Evolutionary conservation across 2,888 invertebrate genomes (phyloP), one percentile per base, ranked within the genome.

Genomic region (Cephus spinipes): DNA sequence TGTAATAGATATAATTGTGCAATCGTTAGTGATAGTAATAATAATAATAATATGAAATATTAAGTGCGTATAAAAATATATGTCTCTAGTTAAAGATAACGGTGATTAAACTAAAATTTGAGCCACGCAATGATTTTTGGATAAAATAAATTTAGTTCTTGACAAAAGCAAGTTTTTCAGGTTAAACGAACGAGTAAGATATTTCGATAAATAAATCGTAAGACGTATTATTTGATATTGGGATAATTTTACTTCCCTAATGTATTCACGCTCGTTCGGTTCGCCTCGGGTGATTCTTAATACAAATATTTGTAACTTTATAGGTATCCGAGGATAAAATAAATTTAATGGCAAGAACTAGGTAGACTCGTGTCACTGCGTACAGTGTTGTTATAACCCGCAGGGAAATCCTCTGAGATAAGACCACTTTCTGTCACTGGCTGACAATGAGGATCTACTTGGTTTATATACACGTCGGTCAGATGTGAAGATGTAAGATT

Each of bases 301-400:
- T 78, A 78, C 15, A 78, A 78, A 78, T 78, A 78, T 78, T 78
- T 78, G 55, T 71, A 35, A 78, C 68, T 78, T 78, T 76, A 78
- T 75, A 75, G 78, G 23, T 11, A 34, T 35, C n/a, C 69, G 68
- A 71, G 35, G 68, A 78, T 78, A 73, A 78, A 73, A 73, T 78
- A 76, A 78, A 78, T 78, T 35, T 69, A 78, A 75, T 73, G 32
- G 11, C 69, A 35, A 76, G 71, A 34, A 73, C 34, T 78, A 73
- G 69, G 69, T 73, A 36, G 71, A 74, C 12, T 33, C 31, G 33
- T 12, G 55, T n/a, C 33, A 12, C 9, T 31, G 71, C 0, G 31
- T 30, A 71, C 71, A 30, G 30, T 4, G 55, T 68, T 15, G 35
- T 12, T 40, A 69, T 36, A 71, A 71, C 71, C 32, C 23, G 30